These are phyloP conservation scores for Bostrychus sinensis DNA, from an alignment of 2,113 vertebrate species.

Conservation along the genomic window DNA sequence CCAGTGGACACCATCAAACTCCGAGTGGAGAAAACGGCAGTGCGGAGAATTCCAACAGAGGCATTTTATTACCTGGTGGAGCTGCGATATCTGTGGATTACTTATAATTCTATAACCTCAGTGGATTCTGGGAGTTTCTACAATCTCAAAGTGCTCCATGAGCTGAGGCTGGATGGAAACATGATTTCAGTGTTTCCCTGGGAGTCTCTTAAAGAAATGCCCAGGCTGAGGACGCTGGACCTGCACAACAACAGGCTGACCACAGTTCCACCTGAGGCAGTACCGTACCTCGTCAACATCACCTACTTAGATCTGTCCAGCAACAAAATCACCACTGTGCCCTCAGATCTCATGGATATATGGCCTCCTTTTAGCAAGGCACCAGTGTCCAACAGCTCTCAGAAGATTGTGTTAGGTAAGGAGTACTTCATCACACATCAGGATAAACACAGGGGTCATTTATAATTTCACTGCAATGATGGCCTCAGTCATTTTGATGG, in stretches of 20 bases:
- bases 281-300: constrained; percentile 84
- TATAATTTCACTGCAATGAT: constrained; percentile 24
- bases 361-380: constrained; percentile 87
- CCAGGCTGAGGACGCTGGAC: constrained; percentile 86
- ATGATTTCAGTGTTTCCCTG: constrained; percentile 89
- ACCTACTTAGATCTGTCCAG: constrained; percentile 94
- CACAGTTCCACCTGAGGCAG: constrained; percentile 80
- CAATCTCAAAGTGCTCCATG: constrained; percentile 91
- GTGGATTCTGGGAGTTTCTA: constrained; percentile 91
- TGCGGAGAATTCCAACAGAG: constrained; percentile 85
- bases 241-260: constrained; percentile 92
- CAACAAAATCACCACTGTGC: constrained; percentile 90
- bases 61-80: constrained; percentile 96
- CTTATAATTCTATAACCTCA: constrained; percentile 87
- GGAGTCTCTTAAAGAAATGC: constrained; percentile 91
- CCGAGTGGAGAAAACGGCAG: constrained; percentile 90
- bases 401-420: constrained; percentile 89
- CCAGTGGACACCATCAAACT: constrained; percentile 92
- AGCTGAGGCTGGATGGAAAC: constrained; percentile 93
- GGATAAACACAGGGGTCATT: constrained; percentile 15
- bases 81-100: constrained; percentile 91
- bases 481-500: no score
- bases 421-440: constrained; percentile 19
- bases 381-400: constrained; percentile 51
- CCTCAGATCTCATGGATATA: constrained; percentile 90